Conservation (phyloP, 2,888 invertebrate genomes). For the Orchesella flavescens region DNA sequence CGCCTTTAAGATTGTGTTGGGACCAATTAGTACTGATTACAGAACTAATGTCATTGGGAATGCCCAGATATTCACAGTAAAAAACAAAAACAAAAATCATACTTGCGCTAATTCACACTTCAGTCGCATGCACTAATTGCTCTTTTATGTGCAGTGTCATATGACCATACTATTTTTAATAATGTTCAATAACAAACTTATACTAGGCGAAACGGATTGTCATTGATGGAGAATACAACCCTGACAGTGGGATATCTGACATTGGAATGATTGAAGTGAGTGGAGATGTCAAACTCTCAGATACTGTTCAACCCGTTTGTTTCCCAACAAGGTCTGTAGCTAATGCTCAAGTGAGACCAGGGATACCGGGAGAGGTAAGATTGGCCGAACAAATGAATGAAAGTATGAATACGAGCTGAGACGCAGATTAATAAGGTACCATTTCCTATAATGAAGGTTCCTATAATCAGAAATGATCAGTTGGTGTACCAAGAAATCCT, state of each 20-base stretch:
- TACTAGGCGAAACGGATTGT: slow-evolving; percentile 58
- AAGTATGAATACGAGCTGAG: too few species aligned
- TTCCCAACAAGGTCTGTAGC: slow-evolving; percentile 65
- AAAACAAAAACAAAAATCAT: not conserved
- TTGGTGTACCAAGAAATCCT: slow-evolving; percentile 63
- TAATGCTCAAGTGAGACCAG: slow-evolving; percentile 64
- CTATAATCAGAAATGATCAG: slow-evolving; percentile 64
- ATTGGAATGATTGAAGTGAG: slow-evolving; percentile 66
- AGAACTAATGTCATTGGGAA: slow-evolving; percentile 57
- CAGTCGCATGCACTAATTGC: too few species aligned
- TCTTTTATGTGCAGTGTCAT: too few species aligned
- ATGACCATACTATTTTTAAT: too few species aligned
- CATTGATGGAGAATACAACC: slow-evolving; percentile 64
- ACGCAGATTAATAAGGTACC: too few species aligned
- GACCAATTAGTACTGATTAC: slow-evolving; percentile 65
- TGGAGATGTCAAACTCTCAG: slow-evolving; percentile 55
- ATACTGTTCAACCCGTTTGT: slow-evolving; percentile 65
- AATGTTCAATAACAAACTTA: not conserved
- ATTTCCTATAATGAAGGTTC: slow-evolving; percentile 40
- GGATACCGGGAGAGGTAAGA: slow-evolving; percentile 53
- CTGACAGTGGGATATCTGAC: slow-evolving; percentile 61
- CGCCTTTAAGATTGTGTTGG: slow-evolving; percentile 59
- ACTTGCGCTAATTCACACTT: not conserved
- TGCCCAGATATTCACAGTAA: slow-evolving; percentile 62
- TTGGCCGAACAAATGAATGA: not conserved